Percentiles rank a stretch among this genome's conserved stretches.
phyloP scores from a whole-genome alignment of 2,797 vertebrate species.

The Pangasius sanitwongsei region DNA sequence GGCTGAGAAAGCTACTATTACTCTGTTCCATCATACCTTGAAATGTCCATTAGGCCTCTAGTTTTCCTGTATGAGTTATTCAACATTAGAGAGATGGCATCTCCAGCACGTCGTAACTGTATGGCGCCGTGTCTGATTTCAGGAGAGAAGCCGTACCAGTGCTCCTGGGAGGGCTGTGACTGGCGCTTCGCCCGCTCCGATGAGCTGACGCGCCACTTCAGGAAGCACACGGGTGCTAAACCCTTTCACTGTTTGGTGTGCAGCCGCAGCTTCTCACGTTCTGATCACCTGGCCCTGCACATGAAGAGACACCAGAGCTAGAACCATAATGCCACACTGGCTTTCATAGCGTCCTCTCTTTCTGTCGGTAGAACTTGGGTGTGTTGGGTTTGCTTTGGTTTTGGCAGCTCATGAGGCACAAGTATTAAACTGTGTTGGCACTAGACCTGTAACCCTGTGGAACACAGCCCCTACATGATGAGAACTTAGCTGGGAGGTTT shows the following conservation, averaged over 20 bases:
- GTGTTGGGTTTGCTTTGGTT: conserved; percentile 48
- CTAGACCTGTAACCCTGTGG: conserved; percentile 38
- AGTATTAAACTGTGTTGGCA: conserved; percentile 38
- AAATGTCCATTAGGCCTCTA: not conserved
- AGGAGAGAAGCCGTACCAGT: conserved; percentile 98
- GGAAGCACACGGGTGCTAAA: conserved; percentile 96
- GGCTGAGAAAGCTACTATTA: not conserved
- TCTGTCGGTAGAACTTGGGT: conserved; percentile 48
- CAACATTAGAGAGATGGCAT: not conserved
- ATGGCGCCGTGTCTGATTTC: conserved; percentile 55
- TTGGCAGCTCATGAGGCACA: conserved; percentile 50
- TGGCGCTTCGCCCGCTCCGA: conserved; percentile 97
- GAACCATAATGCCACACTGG: conserved; percentile 38
- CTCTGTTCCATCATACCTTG: not conserved
- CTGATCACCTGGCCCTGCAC: conserved; percentile 96
- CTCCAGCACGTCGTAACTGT: conserved; percentile 29
- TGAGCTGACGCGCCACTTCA: conserved; percentile 95
- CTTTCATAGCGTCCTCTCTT: conserved; percentile 35
- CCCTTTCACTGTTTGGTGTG: conserved; percentile 94
- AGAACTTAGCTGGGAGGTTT: conserved; percentile 30
- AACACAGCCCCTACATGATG: conserved; percentile 29
- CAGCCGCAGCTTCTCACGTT: conserved; percentile 94
- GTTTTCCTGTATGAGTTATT: conserved; percentile 11
- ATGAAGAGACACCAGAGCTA: conserved; percentile 98
- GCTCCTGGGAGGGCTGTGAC: conserved; percentile 96